Evolutionary conservation across 2,113 vertebrate species (phyloP).

Genomic region (Trachemys scripta): DNA sequence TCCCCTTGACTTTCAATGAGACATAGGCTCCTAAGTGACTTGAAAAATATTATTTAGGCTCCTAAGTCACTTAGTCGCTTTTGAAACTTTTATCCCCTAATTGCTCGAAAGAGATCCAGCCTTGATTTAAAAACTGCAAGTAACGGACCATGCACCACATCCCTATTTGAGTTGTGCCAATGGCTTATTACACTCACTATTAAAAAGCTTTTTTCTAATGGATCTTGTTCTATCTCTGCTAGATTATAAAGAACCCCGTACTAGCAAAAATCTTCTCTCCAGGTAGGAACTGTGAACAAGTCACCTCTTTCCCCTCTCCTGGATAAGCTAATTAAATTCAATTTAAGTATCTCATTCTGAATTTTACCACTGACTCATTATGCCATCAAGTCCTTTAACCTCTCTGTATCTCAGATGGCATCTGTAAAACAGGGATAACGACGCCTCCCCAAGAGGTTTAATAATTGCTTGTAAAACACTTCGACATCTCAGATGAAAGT

Average conservation of each 20-base stretch:
- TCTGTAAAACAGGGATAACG: slow-evolving; percentile 4
- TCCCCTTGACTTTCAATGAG: too few species aligned
- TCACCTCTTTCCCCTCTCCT: not conserved
- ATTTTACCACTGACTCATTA: not conserved
- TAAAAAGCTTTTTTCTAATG: not conserved
- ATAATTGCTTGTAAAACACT: slow-evolving; percentile 24
- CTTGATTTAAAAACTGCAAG: not conserved
- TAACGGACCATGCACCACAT: not conserved
- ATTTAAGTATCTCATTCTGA: not conserved
- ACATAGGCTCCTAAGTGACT: too few species aligned
- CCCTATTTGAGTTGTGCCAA: not conserved
- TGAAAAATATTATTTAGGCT: too few species aligned
- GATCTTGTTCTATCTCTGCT: not conserved
- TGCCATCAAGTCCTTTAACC: not conserved
- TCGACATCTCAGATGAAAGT: slow-evolving; percentile 20
- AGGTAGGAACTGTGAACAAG: not conserved
- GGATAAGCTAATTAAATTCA: not conserved
- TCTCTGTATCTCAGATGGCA: not conserved
- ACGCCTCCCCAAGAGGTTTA: slow-evolving; percentile 22
- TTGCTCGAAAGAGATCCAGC: not conserved
- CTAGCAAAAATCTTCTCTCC: not conserved
- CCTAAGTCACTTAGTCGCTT: too few species aligned
- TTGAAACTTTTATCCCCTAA: too few species aligned
- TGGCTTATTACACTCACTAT: not conserved
- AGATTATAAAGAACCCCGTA: not conserved